A percentile compares a stretch with the other conserved stretches of the same genome.
Conservation (phyloP, 2,888 invertebrate species). For the Drosophila mulleri region DNA sequence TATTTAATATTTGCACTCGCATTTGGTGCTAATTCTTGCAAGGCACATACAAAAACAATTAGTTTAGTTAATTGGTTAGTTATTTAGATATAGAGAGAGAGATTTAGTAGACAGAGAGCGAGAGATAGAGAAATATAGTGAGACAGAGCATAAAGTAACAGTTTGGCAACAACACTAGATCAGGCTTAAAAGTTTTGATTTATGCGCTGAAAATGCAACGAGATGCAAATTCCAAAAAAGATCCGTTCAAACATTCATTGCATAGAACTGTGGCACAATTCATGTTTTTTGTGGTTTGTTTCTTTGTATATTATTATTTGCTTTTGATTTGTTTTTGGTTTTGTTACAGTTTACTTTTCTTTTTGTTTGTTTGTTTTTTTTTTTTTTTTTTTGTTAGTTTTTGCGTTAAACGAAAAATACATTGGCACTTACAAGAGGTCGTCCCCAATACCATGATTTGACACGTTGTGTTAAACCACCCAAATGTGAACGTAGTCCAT, state of each 20-base stretch:
- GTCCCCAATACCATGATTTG: constrained; percentile 98
- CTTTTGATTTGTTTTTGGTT: constrained; percentile 51
- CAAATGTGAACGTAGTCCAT: constrained; percentile 97
- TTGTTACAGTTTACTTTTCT: constrained; percentile 41
- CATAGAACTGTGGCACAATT: constrained; percentile 63
- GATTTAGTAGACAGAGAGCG: constrained; percentile 40
- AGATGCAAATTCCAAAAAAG: constrained; percentile 67
- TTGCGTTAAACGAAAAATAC: constrained; percentile 83
- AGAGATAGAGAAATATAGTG: constrained; percentile 40
- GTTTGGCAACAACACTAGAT: constrained; percentile 70
- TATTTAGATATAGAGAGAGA: constrained; percentile 31
- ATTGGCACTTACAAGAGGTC: constrained; percentile 96
- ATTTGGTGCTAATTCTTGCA: constrained; percentile 60
- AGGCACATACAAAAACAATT: constrained; percentile 72
- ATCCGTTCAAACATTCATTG: constrained; percentile 65
- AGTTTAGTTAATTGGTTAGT: constrained; percentile 42
- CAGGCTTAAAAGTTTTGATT: constrained; percentile 60
- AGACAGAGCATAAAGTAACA: constrained; percentile 52
- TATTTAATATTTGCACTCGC: constrained; percentile 53
- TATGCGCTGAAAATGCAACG: constrained; percentile 70
- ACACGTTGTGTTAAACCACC: constrained; percentile 98
- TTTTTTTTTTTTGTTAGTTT: constrained; percentile 64
- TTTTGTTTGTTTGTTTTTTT: constrained; percentile 53
- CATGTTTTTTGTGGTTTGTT: constrained; percentile 56
- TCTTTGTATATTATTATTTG: constrained; percentile 44